Evolutionary conservation across 2,888 invertebrate species (phyloP).

Genomic region (Drosophila kambysellisi): DNA sequence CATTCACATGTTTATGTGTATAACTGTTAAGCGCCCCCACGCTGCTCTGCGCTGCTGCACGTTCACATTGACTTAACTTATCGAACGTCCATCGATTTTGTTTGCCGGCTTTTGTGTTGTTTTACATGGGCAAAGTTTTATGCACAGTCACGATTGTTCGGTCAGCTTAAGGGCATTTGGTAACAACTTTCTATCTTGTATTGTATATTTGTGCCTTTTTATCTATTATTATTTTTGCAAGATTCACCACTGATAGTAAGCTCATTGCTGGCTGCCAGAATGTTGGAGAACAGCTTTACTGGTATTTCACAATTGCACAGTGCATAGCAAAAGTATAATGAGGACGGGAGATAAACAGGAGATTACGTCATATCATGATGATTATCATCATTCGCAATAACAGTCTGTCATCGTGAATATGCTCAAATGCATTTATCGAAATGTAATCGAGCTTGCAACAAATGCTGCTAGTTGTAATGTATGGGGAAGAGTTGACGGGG

Average conservation of each 20-base stretch:
- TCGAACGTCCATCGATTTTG: constrained; percentile 31
- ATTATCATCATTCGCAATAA: constrained; percentile 18
- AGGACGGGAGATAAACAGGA: not conserved
- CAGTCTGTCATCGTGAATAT: constrained; percentile 32
- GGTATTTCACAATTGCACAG: constrained; percentile 31
- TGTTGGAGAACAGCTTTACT: constrained; percentile 55
- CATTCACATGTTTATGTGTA: constrained; percentile 1
- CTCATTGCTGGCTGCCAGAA: constrained; percentile 12
- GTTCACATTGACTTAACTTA: constrained; percentile 33
- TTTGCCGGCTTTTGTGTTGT: constrained; percentile 34
- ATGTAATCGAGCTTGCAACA: constrained; percentile 45
- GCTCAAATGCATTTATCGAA: constrained; percentile 16
- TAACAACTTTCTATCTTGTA: constrained; percentile 46
- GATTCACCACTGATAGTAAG: constrained; percentile 11
- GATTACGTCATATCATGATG: constrained; percentile 39
- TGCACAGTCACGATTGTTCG: constrained; percentile 38
- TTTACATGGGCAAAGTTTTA: not conserved
- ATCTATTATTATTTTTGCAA: constrained; percentile 26
- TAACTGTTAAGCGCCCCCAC: constrained; percentile 39
- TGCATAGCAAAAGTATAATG: constrained; percentile 6
- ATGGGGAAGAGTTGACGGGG: not conserved
- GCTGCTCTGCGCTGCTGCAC: constrained; percentile 20
- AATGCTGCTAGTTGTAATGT: not conserved
- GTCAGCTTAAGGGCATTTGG: constrained; percentile 14
- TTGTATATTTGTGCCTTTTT: not conserved